Percentiles rank a stretch among this genome's conserved stretches.
These are phyloP conservation scores for Phaethornis superciliosus DNA, from an alignment of 2,113 vertebrate species.

Conservation along the genomic window DNA sequence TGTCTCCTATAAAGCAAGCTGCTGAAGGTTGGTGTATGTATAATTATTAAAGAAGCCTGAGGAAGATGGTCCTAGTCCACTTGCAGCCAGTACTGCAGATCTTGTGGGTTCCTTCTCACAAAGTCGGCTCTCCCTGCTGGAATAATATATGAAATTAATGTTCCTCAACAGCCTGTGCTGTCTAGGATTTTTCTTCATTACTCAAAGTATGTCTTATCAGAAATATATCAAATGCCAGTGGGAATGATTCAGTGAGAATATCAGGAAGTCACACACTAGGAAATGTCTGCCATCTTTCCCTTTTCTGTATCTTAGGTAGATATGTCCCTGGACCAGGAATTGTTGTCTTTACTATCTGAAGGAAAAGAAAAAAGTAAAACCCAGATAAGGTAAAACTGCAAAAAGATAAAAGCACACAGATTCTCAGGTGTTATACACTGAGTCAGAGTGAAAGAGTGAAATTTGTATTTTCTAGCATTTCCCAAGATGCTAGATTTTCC, in stretches of 20 bases:
- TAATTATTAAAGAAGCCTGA: background rate
- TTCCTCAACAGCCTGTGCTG: background rate
- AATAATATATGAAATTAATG: background rate
- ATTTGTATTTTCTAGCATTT: background rate
- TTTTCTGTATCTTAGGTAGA: background rate
- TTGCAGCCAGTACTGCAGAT: background rate
- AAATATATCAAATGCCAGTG: background rate
- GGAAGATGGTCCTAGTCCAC: background rate
- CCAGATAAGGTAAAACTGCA: background rate
- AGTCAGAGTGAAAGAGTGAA: background rate
- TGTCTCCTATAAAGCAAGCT: background rate
- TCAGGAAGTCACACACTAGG: background rate
- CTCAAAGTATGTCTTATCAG: background rate
- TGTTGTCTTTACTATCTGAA: background rate
- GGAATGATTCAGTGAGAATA: background rate
- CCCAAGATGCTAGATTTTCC: no score
- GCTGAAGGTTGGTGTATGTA: background rate
- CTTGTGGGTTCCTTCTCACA: background rate
- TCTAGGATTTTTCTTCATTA: background rate
- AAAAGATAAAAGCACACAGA: background rate
- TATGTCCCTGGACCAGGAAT: background rate
- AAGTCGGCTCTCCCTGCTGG: background rate
- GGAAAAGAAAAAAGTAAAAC: background rate
- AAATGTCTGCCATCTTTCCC: background rate
- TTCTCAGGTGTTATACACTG: background rate